Evolutionary conservation across 2,797 vertebrate genomes (phyloP).

Genomic region (Gallinago solitaria): DNA sequence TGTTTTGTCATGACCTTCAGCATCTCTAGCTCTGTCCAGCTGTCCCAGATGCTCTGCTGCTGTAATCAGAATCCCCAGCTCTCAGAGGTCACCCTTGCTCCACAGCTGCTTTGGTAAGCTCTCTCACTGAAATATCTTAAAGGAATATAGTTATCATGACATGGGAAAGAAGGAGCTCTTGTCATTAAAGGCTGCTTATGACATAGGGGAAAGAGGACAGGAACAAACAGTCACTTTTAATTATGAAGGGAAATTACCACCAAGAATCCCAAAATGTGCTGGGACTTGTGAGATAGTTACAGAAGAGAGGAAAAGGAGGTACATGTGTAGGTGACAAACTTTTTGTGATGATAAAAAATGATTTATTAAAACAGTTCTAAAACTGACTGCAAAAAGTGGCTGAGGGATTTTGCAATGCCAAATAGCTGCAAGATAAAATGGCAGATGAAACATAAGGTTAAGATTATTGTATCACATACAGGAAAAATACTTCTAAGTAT

Average conservation of each 20-base stretch:
- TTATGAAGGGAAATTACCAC: background rate
- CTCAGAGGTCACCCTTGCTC: background rate
- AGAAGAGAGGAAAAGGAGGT: background rate
- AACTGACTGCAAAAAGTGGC: background rate
- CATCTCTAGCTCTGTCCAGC: background rate
- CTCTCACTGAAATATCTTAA: background rate
- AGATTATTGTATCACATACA: background rate
- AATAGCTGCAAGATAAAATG: background rate
- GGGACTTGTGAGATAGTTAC: background rate
- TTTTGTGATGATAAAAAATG: background rate
- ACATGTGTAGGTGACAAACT: background rate
- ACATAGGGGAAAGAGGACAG: background rate
- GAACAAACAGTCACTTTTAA: background rate
- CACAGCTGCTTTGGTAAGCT: background rate
- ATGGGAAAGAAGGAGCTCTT: background rate
- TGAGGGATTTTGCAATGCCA: background rate
- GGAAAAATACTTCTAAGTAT: background rate
- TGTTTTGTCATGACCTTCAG: background rate
- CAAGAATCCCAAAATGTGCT: background rate
- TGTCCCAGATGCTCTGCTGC: constrained; percentile 20
- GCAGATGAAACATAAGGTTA: background rate
- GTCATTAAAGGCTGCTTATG: background rate
- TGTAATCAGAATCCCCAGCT: background rate
- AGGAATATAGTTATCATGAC: background rate
- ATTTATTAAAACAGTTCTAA: background rate